These are phyloP conservation scores for Centropyge bicolor DNA, from an alignment of 2,797 vertebrate genomes.

Conservation along the genomic window DNA sequence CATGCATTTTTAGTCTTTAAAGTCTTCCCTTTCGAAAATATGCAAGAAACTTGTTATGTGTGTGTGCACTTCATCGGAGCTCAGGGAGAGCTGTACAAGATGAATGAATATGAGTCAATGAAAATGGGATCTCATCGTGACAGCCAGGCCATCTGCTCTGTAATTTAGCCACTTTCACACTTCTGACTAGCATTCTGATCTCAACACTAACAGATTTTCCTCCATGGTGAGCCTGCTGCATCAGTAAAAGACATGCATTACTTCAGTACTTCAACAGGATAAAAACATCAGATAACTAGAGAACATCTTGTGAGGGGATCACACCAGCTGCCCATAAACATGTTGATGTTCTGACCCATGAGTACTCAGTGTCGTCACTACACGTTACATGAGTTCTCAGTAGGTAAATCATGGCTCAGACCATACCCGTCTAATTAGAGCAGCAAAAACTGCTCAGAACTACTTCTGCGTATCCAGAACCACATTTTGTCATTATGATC, in stretches of 20 bases:
- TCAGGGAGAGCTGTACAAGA: constrained; percentile 34
- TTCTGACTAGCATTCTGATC: constrained; percentile 55
- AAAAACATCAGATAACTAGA: constrained; percentile 13
- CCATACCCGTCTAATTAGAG: too few species aligned
- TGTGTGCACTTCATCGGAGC: constrained; percentile 20
- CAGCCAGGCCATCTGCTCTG: constrained; percentile 67
- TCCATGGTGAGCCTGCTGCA: constrained; percentile 14
- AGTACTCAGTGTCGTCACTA: too few species aligned
- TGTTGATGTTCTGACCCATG: too few species aligned
- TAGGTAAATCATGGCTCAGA: too few species aligned
- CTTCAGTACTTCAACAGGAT: constrained; percentile 20
- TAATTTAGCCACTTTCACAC: constrained; percentile 66
- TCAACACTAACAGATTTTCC: constrained; percentile 55
- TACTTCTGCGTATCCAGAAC: too few species aligned
- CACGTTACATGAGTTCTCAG: too few species aligned
- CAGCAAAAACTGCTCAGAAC: too few species aligned
- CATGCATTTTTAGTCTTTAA: neutral
- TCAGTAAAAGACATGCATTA: constrained; percentile 28
- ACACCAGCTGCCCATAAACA: too few species aligned
- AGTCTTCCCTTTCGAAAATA: neutral
- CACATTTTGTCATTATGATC: too few species aligned
- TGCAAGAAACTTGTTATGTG: constrained; percentile 14
- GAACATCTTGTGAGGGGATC: too few species aligned
- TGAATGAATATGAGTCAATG: constrained; percentile 69
- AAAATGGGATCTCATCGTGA: constrained; percentile 49